These are phyloP conservation scores for Stichodactyla helianthus DNA, from an alignment of 64 coral and sea anemone species.

Conservation along the genomic window DNA sequence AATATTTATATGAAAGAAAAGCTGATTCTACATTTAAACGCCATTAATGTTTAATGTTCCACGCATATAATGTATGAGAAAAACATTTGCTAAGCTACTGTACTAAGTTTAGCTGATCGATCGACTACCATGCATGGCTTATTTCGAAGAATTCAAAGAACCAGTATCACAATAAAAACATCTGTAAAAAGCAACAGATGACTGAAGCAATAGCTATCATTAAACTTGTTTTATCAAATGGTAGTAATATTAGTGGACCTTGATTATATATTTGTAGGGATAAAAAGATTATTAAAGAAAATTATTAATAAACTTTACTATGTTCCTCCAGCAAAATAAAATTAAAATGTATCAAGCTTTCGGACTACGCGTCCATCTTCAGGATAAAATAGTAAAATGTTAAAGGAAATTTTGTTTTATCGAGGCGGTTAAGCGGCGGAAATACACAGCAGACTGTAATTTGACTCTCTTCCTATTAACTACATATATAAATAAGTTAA, in stretches of 20 bases:
- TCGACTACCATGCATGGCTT: background rate
- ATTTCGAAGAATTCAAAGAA: background rate
- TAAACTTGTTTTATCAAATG: background rate
- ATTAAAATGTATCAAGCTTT: too few relatives aligned
- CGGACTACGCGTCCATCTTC: too few relatives aligned
- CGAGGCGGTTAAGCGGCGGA: background rate
- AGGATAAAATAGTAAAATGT: too few relatives aligned
- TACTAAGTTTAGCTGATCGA: background rate
- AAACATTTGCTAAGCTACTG: background rate
- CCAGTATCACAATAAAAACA: background rate
- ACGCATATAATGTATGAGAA: background rate
- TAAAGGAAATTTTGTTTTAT: background rate
- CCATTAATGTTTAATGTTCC: background rate
- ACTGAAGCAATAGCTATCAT: background rate
- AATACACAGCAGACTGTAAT: background rate
- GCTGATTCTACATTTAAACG: background rate
- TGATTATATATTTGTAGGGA: background rate
- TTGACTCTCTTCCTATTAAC: background rate
- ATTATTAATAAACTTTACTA: too few relatives aligned
- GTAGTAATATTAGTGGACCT: background rate
- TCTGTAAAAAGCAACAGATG: background rate
- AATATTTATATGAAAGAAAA: background rate
- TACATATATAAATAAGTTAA: background rate
- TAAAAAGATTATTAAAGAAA: too few relatives aligned
- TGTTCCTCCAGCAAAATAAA: too few relatives aligned